Conservation (phyloP, 2,888 invertebrate species). For the Nemoura dubitans region DNA sequence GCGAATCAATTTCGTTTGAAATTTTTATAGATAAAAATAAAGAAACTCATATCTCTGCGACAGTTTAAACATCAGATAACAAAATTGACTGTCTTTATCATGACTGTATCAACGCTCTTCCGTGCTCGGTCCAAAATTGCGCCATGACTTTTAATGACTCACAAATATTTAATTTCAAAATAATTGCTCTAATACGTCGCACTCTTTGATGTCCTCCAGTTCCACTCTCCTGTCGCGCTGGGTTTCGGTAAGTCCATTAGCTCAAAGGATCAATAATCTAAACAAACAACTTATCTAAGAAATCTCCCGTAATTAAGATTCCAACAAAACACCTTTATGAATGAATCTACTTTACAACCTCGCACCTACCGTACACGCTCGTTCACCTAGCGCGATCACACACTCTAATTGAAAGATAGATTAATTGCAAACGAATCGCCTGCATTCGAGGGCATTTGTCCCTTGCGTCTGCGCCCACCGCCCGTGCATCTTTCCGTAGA, state of each 20-base stretch:
- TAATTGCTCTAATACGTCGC: not conserved
- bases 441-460: not conserved
- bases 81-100: not conserved
- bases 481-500: not conserved
- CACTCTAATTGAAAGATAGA: not conserved
- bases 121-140: too few species aligned
- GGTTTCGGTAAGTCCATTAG: not conserved
- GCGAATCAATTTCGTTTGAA: not conserved
- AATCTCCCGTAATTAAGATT: not conserved
- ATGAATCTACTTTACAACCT: not conserved
- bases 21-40: not conserved
- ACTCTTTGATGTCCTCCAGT: not conserved
- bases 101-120: too few species aligned
- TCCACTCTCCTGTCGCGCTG: not conserved
- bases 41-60: too few species aligned
- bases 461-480: not conserved
- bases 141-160: too few species aligned
- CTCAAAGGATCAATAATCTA: not conserved
- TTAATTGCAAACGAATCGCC: not conserved
- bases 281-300: not conserved
- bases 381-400: not conserved
- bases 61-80: not conserved
- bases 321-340: not conserved
- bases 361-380: not conserved
- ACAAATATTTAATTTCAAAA: not conserved